Base-by-base conservation (phyloP, 2,797 vertebrate genomes). In the Enteromius mattozi region DNA sequence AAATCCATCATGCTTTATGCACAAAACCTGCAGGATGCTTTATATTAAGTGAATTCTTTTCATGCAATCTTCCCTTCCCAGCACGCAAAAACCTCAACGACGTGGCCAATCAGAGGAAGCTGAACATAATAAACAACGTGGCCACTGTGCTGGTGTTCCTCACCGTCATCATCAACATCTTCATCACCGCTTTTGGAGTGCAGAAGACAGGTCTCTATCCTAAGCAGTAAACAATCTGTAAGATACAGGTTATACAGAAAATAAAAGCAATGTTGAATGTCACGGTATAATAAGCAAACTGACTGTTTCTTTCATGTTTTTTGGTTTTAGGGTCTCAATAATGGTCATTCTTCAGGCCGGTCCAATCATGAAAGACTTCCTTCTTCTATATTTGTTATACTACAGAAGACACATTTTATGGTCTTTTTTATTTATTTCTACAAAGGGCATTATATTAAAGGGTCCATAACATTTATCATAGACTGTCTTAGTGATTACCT, bases 141-240 rank as follows among this genome's bases (percentile, higher is more conserved):
- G 91, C 94, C 51, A 98, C 96, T 1, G 78, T 90, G 24, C 83
- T 98, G 80, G 94, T 98, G 89, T 97, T 97, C 90, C 85, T 97
- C 92, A 96, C 96, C 0, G 96, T 97, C 78, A 90, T 98, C 89
- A 90, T 96, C 94, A 99, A 97, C 87, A 93, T 98, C 92, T 97
- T 97, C 92, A 98, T 99, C 93, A 96, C 96, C 0, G 96, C 96
- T 13, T 96, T 99, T 0, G 97, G 97, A 30, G 96, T 97, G 87
- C 97, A 97, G 89, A 96, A 96, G 91, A 94, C 95, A 0, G 96
- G 95, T 49, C 93, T 96, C 51, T 96, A 95, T 91, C 92, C 96
- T 70, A 91, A 86, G 40, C 21, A 80, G 49, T 89, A 42, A 80
- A 61, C 35, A 2, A 16, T 45, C 40, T 63, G 16, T 9, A 59